Percentiles rank a stretch among this genome's conserved stretches.
Conservation (phyloP, 2,797 vertebrate genomes). For the Danio jaintianensis region DNA sequence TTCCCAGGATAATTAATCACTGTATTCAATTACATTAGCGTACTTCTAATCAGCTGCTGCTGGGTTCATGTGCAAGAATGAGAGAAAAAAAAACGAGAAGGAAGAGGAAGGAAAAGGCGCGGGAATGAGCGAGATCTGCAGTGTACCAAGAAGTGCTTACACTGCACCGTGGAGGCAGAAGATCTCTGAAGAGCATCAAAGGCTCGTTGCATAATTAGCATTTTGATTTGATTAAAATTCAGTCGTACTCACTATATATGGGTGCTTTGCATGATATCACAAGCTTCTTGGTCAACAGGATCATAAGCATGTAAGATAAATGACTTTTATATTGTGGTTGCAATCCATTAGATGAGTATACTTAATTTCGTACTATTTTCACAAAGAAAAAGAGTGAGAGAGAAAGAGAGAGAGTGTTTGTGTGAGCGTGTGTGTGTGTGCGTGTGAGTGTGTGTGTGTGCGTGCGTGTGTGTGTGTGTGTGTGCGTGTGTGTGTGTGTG, state of each 20-base stretch:
- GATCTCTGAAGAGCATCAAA: conserved; percentile 76
- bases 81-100: conserved; percentile 30
- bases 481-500: too few species aligned
- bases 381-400: too few species aligned
- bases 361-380: neutral
- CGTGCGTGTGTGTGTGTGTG: too few species aligned
- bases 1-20: conserved; percentile 50
- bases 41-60: conserved; percentile 57
- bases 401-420: too few species aligned
- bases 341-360: neutral
- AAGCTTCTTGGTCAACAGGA: neutral
- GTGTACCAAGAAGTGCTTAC: conserved; percentile 61
- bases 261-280: conserved; percentile 4
- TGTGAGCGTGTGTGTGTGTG: too few species aligned
- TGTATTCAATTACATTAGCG: conserved; percentile 54
- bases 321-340: neutral
- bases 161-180: conserved; percentile 54
- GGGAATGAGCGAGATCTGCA: conserved; percentile 50
- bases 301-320: neutral
- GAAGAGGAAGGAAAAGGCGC: conserved; percentile 48
- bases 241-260: conserved; percentile 63
- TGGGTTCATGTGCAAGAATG: conserved; percentile 54
- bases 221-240: conserved; percentile 84
- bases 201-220: conserved; percentile 80
- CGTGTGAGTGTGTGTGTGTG: too few species aligned